Percentiles rank a stretch among this genome's conserved stretches.
Evolutionary conservation across 2,888 invertebrate genomes (phyloP).

Genomic region (Cinara cedri): DNA sequence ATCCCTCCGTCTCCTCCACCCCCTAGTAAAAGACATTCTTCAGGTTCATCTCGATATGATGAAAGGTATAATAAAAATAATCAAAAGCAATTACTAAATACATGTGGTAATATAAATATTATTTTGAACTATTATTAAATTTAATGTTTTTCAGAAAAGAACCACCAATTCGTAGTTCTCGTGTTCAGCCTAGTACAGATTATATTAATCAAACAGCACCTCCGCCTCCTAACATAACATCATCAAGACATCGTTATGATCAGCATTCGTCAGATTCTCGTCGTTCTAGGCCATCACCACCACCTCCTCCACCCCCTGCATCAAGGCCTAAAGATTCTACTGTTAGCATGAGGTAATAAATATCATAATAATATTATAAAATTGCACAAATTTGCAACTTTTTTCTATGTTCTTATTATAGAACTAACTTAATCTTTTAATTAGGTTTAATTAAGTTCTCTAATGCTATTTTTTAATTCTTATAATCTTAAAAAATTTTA

Average conservation of each 20-base stretch:
- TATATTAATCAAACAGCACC: conserved; percentile 47
- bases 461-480: no score
- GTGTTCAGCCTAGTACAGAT: conserved; percentile 30
- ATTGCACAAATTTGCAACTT: no score
- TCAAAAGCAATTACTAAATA: neutral
- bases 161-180: conserved; percentile 50
- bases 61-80: conserved; percentile 24
- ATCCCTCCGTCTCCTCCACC: conserved; percentile 41
- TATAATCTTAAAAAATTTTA: no score
- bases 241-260: conserved; percentile 53
- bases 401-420: no score
- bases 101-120: no score
- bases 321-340: conserved; percentile 50
- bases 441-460: no score
- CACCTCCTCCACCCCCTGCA: conserved; percentile 48
- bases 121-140: neutral
- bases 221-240: conserved; percentile 50
- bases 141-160: conserved; percentile 31
- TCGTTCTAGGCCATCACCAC: conserved; percentile 42
- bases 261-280: conserved; percentile 43
- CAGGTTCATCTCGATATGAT: conserved; percentile 50
- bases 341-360: conserved; percentile 45
- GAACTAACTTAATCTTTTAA: no score
- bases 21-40: conserved; percentile 48
- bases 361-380: neutral